These are phyloP conservation scores for Python bivittatus DNA, from an alignment of 2,113 vertebrate species.

Conservation along the genomic window DNA sequence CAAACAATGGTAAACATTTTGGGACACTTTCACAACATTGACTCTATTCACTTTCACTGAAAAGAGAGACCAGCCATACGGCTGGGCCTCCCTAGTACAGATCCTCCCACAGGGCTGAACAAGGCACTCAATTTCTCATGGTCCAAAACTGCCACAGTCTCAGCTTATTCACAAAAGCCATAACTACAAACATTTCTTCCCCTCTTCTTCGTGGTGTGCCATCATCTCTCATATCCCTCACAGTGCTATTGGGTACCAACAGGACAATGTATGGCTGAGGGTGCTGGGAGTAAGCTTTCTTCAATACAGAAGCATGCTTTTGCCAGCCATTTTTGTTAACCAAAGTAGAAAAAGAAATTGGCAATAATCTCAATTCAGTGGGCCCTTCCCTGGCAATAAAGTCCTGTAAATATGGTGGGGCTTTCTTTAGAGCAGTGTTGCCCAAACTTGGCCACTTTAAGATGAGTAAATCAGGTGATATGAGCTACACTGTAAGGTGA, in stretches of 20 bases:
- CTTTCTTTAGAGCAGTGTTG: background rate
- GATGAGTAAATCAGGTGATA: no score
- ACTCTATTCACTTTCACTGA: background rate
- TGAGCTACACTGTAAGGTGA: background rate
- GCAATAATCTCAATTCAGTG: background rate
- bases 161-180: background rate
- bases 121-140: background rate
- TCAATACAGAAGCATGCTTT: background rate
- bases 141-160: background rate
- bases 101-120: background rate
- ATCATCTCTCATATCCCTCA: background rate
- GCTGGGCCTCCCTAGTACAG: background rate
- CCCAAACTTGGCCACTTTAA: no score
- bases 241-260: background rate
- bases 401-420: background rate
- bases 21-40: background rate
- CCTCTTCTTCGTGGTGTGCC: background rate
- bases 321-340: no score
- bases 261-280: background rate
- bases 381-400: background rate
- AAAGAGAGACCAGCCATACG: background rate
- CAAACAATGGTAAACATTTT: background rate
- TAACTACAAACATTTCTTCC: background rate
- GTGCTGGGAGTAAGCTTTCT: background rate
- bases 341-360: background rate